Evolutionary conservation across 2,113 vertebrate species (phyloP).

Genomic region (Caranx melampygus): DNA sequence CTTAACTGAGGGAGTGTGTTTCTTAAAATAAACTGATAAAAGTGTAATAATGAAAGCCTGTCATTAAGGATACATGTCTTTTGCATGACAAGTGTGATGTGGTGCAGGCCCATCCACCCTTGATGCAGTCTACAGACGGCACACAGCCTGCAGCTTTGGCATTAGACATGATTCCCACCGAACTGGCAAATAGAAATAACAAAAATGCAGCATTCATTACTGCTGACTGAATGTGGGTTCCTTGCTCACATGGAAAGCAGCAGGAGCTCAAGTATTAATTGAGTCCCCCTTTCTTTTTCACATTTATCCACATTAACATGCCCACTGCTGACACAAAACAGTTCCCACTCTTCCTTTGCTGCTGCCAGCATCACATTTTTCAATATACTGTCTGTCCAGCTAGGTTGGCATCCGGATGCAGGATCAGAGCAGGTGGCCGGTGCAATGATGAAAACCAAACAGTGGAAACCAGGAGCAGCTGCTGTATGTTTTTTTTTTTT

Average conservation of each 20-base stretch:
- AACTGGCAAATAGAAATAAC: background rate
- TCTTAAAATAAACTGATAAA: background rate
- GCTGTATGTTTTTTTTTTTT: conserved; percentile 46
- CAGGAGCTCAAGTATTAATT: background rate
- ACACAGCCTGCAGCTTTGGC: background rate
- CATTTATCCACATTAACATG: background rate
- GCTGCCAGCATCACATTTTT: background rate
- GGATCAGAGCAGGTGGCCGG: conserved; percentile 42
- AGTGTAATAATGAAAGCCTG: too few species aligned
- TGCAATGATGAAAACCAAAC: conserved; percentile 53
- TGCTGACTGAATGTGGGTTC: background rate
- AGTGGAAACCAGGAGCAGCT: conserved; percentile 44
- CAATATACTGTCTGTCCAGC: background rate
- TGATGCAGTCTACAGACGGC: background rate
- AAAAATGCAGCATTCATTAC: too few species aligned
- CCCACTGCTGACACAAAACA: background rate
- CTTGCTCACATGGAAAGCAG: background rate
- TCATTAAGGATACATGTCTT: too few species aligned
- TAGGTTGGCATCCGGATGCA: background rate
- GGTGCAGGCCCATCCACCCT: too few species aligned
- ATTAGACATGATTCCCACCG: too few species aligned
- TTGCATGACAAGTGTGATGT: too few species aligned
- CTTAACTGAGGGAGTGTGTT: background rate
- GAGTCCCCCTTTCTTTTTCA: background rate
- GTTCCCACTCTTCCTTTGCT: background rate